These are phyloP conservation scores for Oreortyx pictus DNA, from an alignment of 2,797 vertebrate species.

Conservation along the genomic window DNA sequence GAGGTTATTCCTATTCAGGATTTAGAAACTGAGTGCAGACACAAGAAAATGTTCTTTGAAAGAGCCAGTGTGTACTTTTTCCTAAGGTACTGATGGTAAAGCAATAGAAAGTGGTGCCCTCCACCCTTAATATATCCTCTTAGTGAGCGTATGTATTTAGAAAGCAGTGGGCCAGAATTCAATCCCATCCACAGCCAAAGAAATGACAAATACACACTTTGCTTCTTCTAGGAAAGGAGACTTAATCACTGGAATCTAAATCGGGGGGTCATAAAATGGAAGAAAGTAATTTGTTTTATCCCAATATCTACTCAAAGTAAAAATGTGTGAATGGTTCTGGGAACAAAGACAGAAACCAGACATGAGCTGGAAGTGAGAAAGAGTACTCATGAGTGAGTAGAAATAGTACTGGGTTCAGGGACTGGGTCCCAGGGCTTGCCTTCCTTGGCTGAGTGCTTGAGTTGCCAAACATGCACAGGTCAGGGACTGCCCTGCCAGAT, in stretches of 20 bases:
- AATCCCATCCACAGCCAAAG: background rate
- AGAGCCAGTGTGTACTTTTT: background rate
- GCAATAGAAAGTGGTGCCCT: background rate
- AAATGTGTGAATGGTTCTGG: background rate
- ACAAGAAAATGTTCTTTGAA: background rate
- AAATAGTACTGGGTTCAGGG: background rate
- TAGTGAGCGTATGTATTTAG: background rate
- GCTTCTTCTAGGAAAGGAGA: background rate
- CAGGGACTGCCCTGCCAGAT: background rate
- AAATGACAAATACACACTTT: background rate
- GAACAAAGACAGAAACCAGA: background rate
- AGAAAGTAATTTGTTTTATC: background rate
- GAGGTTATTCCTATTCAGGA: background rate
- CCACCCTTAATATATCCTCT: background rate
- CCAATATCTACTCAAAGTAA: background rate
- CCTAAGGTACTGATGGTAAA: background rate
- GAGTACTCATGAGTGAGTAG: background rate
- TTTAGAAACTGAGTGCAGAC: background rate
- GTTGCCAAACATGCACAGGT: background rate
- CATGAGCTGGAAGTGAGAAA: background rate
- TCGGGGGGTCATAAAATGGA: background rate
- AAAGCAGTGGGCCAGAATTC: background rate
- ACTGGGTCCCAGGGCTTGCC: accelerated
- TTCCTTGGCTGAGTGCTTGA: background rate
- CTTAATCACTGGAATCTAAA: background rate